phyloP scores from a whole-genome alignment of 2,888 invertebrate genomes.

The Teleiodes luculella region DNA sequence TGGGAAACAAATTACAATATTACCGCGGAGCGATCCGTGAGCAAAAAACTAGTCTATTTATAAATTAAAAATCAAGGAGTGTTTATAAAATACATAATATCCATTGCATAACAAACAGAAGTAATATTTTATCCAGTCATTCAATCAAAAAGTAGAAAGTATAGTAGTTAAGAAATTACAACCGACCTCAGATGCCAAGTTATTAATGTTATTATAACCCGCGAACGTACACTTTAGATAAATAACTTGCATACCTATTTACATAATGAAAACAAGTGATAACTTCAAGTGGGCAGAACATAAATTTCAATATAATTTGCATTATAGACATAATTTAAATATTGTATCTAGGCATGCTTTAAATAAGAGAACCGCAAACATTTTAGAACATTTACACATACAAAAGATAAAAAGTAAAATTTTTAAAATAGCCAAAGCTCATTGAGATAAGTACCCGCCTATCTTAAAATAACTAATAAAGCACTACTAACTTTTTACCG shows the following conservation, averaged over 20 bases:
- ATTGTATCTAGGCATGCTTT: not conserved
- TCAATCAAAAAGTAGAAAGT: not conserved
- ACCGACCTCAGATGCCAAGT: not conserved
- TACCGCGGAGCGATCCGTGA: no score
- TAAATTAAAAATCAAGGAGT: no score
- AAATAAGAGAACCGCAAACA: not conserved
- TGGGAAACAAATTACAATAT: no score
- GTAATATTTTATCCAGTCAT: no score
- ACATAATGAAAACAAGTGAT: conserved; percentile 4
- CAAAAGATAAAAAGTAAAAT: no score
- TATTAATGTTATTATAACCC: conserved; percentile 5
- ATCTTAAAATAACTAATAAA: no score
- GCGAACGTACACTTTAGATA: not conserved
- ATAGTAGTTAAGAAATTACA: not conserved
- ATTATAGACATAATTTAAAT: not conserved
- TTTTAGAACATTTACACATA: not conserved
- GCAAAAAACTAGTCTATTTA: no score
- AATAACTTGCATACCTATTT: not conserved
- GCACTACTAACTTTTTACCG: no score
- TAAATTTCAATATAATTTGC: conserved; percentile 1
- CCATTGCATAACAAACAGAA: no score
- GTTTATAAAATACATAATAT: no score
- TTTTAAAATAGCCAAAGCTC: not conserved
- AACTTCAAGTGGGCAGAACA: not conserved
- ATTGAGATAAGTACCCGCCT: no score